Evolutionary conservation across 2,888 invertebrate species (phyloP).

Genomic region (Brachyptera risi): DNA sequence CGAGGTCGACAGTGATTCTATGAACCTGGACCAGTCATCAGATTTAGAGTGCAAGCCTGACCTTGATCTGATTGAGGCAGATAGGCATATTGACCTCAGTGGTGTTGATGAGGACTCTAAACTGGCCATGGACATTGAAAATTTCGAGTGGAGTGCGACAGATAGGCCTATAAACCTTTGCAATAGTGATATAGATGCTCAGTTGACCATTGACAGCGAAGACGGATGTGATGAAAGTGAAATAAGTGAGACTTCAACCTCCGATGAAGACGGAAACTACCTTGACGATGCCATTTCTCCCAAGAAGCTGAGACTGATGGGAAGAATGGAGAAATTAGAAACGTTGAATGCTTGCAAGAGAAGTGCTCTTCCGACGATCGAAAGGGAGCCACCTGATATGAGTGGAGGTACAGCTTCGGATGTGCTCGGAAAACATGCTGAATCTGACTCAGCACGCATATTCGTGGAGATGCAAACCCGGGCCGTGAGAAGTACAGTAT

Average conservation of each 20-base stretch:
- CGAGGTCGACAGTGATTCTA: background rate
- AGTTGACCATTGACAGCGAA: too few relatives aligned
- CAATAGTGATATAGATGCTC: too few relatives aligned
- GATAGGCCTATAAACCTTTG: too few relatives aligned
- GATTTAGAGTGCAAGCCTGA: too few relatives aligned
- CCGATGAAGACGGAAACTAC: background rate
- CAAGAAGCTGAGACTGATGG: background rate
- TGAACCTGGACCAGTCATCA: too few relatives aligned
- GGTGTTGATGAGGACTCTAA: too few relatives aligned
- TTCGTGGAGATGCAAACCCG: background rate
- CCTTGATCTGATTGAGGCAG: too few relatives aligned
- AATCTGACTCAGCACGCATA: background rate
- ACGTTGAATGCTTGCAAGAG: background rate
- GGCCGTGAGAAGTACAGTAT: constrained; percentile 1
- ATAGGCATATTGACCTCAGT: too few relatives aligned
- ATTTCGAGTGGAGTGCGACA: too few relatives aligned
- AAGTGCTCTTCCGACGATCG: background rate
- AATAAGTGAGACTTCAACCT: too few relatives aligned
- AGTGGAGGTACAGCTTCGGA: background rate
- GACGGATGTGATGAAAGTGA: too few relatives aligned
- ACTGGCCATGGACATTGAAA: too few relatives aligned
- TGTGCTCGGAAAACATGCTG: background rate
- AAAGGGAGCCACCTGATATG: background rate
- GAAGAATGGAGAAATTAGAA: background rate
- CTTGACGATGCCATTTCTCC: background rate